phyloP scores from a whole-genome alignment of 2,888 invertebrate genomes.

The Chirona hameri region DNA sequence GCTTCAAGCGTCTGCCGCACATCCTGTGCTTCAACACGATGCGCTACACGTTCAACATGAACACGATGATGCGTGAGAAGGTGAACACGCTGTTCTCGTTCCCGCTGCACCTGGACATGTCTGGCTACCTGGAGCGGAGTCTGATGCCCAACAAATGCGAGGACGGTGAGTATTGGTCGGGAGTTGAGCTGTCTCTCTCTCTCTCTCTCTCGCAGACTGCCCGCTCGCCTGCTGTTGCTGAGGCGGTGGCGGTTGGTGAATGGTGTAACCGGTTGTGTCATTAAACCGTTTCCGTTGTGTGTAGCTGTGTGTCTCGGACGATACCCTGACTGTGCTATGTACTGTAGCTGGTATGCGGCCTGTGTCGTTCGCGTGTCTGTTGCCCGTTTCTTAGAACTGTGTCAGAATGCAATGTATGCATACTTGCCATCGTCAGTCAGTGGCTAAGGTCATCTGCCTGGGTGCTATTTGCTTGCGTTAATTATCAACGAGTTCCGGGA shows the following conservation, averaged over 20 bases:
- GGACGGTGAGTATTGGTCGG: slow-evolving; percentile 51
- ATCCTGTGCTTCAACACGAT: slow-evolving; percentile 95
- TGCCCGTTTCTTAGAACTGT: no score
- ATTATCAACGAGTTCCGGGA: no score
- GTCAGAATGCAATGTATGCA: no score
- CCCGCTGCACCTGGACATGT: slow-evolving; percentile 88
- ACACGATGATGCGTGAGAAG: slow-evolving; percentile 95
- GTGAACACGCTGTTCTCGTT: slow-evolving; percentile 97
- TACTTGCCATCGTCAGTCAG: no score
- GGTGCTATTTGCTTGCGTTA: no score
- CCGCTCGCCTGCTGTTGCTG: no score
- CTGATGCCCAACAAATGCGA: slow-evolving; percentile 84
- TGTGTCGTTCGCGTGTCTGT: not conserved
- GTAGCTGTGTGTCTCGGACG: not conserved
- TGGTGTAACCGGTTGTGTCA: not conserved
- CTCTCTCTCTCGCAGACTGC: no score
- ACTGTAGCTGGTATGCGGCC: no score
- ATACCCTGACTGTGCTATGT: no score
- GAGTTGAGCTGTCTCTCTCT: not conserved
- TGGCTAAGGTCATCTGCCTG: no score
- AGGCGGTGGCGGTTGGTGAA: not conserved
- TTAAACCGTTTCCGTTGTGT: not conserved
- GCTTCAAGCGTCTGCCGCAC: slow-evolving; percentile 87
- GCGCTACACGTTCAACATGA: slow-evolving; percentile 96
- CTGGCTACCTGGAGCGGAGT: slow-evolving; percentile 88